Base-by-base conservation (phyloP, 2,888 invertebrate species). In the Carpatolechia fugitivella region DNA sequence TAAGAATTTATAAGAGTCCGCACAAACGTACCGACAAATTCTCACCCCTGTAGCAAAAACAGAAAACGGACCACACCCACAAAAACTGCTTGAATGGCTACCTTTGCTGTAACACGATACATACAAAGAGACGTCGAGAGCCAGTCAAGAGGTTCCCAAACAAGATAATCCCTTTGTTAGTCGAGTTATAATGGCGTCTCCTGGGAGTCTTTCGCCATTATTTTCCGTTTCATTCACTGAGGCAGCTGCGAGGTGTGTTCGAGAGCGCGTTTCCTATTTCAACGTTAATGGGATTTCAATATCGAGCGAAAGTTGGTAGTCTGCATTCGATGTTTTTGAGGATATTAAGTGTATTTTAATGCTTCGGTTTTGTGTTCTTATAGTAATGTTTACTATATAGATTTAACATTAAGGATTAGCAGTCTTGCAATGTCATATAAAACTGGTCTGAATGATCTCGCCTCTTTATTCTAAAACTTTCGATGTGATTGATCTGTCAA, bases 91-190 rank as follows among this genome's bases (percentile, higher is more conserved):
- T 77, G 68, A 80, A 83, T 82, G 78, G 78, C 74, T 75, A 76
- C 78, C 78, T 77, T 76, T 72, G 61, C 68, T 71, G 85, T 82
- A 85, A 86, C 80, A 78, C 79, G 85, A 85, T 84, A 82, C 75
- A 81, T 75, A 78, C 75, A 76, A 80, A 78, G 79, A 74, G 70
- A 75, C 72, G 72, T 74, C 77, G 81, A 85, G 83, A 78, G 78
- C 77, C 80, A 81, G 85, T 86, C 87, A 86, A 88, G 87, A 87
- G 85, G 85, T 85, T 86, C 83, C 82, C 85, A 86, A 88, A 88
- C 87, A 87, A 85, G 86, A 88, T 86, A 86, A 86, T 86, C 84
- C 84, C 83, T 81, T 86, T 86, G 85, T 85, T 84, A 81, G 80
- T 73, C 73, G 75, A 72, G 79, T 78, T 81, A 84, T 86, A 85